phyloP scores from a whole-genome alignment of 2,888 invertebrate genomes.

The Eulithis prunata region DNA sequence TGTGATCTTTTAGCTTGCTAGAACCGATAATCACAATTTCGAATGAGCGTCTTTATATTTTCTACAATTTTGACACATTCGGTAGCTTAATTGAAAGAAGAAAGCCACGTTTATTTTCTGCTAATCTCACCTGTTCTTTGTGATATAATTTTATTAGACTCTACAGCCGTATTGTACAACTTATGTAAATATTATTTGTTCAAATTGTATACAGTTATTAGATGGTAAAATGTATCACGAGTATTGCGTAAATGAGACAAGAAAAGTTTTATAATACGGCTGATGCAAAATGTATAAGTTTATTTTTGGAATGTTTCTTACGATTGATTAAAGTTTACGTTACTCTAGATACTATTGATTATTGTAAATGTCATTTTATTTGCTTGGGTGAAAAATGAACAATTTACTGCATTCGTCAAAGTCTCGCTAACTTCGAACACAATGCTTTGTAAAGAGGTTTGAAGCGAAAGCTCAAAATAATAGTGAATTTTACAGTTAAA shows the following conservation, averaged over 20 bases:
- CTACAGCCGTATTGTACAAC: constrained; percentile 22
- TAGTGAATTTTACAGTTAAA: constrained; percentile 2
- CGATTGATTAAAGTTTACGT: constrained; percentile 37
- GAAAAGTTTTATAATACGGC: constrained; percentile 7
- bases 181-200: background rate
- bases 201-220: no score
- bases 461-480: constrained; percentile 39
- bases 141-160: constrained; percentile 52
- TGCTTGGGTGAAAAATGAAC: constrained; percentile 26
- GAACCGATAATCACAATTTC: constrained; percentile 46
- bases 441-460: constrained; percentile 7
- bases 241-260: background rate
- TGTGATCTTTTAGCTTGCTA: constrained; percentile 39
- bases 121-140: constrained; percentile 62
- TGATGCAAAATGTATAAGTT: constrained; percentile 33
- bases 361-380: constrained; percentile 34
- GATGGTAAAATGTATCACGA: no score
- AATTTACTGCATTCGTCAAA: background rate
- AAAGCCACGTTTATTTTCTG: constrained; percentile 42
- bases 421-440: background rate
- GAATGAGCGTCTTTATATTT: background rate
- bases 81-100: constrained; percentile 17
- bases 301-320: constrained; percentile 43
- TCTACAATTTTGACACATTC: constrained; percentile 7
- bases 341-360: constrained; percentile 28